Evolutionary conservation across 2,888 invertebrate genomes (phyloP).

Genomic region (Malacosoma neustria): DNA sequence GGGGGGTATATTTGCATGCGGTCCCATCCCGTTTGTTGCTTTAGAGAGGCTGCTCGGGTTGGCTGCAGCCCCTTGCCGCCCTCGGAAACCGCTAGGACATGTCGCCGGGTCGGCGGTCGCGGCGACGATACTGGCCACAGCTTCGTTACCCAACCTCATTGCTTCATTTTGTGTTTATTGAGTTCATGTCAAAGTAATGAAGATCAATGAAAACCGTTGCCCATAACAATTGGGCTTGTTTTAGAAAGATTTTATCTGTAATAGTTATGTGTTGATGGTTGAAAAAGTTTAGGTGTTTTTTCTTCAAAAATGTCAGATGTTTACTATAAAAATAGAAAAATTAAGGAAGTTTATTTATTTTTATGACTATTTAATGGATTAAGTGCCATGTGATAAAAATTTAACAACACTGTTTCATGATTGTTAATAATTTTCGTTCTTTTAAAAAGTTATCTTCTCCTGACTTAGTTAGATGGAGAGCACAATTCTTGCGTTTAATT

Average conservation of each 20-base stretch:
- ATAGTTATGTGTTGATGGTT: too few relatives aligned
- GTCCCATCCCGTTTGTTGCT: slow-evolving; percentile 54
- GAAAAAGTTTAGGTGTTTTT: too few relatives aligned
- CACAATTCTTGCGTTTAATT: too few relatives aligned
- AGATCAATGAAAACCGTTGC: slow-evolving; percentile 41
- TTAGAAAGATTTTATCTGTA: not conserved
- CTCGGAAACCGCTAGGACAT: slow-evolving; percentile 31
- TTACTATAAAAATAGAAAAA: too few relatives aligned
- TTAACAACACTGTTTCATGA: too few relatives aligned
- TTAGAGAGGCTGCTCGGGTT: slow-evolving; percentile 17
- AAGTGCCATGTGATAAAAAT: too few relatives aligned
- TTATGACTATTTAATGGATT: too few relatives aligned
- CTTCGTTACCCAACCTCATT: slow-evolving; percentile 24
- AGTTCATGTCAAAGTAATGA: slow-evolving; percentile 64
- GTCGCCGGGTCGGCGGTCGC: slow-evolving; percentile 31
- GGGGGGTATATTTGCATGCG: slow-evolving; percentile 40
- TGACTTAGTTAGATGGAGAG: not conserved
- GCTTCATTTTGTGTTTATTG: slow-evolving; percentile 39
- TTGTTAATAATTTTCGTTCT: too few relatives aligned
- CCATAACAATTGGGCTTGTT: slow-evolving; percentile 19
- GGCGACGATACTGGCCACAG: slow-evolving; percentile 29
- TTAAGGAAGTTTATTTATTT: too few relatives aligned
- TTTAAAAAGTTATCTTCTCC: not conserved
- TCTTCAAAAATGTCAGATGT: too few relatives aligned
- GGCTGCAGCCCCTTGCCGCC: slow-evolving; percentile 20